These are phyloP conservation scores for Clivina fossor DNA, from an alignment of 2,888 invertebrate species.

Conservation along the genomic window DNA sequence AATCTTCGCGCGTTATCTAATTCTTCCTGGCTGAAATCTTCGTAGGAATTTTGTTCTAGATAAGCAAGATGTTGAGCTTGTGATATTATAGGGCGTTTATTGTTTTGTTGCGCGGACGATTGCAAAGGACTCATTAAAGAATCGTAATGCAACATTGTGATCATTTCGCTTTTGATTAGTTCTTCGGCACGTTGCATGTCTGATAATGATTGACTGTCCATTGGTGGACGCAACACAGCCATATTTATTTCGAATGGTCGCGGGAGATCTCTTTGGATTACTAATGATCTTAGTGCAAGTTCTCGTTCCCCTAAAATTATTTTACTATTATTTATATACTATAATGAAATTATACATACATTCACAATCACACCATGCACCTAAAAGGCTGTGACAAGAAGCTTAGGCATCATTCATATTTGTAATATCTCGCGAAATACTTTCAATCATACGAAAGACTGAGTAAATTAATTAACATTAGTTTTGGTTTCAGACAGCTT, in stretches of 20 bases:
- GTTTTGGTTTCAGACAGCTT: too few species aligned
- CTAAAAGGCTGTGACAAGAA: too few species aligned
- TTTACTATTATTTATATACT: too few species aligned
- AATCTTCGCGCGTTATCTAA: constrained; percentile 65
- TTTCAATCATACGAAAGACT: too few species aligned
- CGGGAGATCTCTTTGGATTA: constrained; percentile 82
- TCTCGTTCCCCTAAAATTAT: constrained; percentile 60
- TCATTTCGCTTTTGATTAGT: constrained; percentile 93
- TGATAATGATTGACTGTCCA: constrained; percentile 75
- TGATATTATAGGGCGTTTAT: constrained; percentile 60
- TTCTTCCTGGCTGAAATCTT: constrained; percentile 69
- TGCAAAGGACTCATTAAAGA: constrained; percentile 73
- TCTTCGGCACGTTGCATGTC: constrained; percentile 95
- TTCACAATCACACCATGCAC: too few species aligned
- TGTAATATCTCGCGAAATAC: too few species aligned
- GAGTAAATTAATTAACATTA: too few species aligned
- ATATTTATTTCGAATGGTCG: constrained; percentile 86
- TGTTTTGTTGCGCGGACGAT: constrained; percentile 42
- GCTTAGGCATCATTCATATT: too few species aligned
- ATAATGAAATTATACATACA: too few species aligned
- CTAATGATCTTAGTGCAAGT: constrained; percentile 76
- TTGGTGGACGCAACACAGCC: constrained; percentile 74
- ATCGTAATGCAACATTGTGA: constrained; percentile 92
- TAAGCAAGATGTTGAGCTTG: constrained; percentile 76
- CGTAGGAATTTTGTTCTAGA: constrained; percentile 84